phyloP scores from a whole-genome alignment of 2,113 vertebrate species.

The Empidonax traillii region DNA sequence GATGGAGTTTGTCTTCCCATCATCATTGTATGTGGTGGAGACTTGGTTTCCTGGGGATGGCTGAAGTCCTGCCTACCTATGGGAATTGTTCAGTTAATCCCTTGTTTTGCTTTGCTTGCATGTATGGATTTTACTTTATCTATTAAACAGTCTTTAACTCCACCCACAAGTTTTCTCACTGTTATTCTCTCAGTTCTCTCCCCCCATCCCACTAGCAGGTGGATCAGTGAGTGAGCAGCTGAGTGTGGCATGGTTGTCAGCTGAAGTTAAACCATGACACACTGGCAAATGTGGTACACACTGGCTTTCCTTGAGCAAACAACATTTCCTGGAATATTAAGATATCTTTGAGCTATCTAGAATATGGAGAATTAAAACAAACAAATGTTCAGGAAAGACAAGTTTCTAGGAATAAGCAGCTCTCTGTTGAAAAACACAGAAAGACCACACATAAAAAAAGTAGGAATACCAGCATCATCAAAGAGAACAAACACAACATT shows the following conservation, averaged over 20 bases:
- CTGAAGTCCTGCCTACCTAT: background rate
- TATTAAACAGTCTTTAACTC: background rate
- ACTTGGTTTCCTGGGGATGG: too few species aligned
- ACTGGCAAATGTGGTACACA: background rate
- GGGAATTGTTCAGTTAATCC: background rate
- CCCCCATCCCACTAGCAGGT: background rate
- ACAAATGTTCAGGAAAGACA: background rate
- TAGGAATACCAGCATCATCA: background rate
- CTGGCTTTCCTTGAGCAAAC: background rate
- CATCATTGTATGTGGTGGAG: background rate
- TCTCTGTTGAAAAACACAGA: background rate
- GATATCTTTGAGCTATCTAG: background rate
- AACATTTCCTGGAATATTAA: background rate
- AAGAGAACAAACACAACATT: background rate
- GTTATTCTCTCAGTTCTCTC: background rate
- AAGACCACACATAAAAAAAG: background rate
- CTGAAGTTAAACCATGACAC: background rate
- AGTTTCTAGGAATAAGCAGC: background rate
- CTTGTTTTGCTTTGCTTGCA: background rate
- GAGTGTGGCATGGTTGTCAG: background rate
- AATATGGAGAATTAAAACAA: background rate
- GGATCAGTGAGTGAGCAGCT: background rate
- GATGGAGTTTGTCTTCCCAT: background rate
- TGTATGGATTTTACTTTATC: background rate
- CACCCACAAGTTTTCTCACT: background rate